These are phyloP conservation scores for Caerostris extrusa DNA, from an alignment of 1,140 invertebrate species.

Conservation along the genomic window DNA sequence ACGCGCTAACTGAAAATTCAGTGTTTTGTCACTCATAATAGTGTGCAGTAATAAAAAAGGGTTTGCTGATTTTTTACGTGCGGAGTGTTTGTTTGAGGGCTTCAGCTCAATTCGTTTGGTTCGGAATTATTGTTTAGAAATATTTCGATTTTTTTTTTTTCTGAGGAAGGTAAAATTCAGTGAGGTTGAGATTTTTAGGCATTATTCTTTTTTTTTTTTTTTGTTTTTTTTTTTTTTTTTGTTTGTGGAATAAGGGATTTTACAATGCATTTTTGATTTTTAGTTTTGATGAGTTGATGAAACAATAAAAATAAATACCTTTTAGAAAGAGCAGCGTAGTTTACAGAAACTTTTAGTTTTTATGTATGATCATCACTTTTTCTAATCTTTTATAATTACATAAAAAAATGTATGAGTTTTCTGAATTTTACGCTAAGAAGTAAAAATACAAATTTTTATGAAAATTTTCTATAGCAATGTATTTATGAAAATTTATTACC, in stretches of 20 bases:
- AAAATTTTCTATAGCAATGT: no score
- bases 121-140: not conserved
- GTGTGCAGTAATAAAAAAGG: not conserved
- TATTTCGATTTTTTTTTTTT: not conserved
- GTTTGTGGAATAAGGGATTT: not conserved
- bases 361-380: no score
- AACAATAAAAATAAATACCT: not conserved
- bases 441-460: no score
- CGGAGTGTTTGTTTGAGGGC: not conserved
- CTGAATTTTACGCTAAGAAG: no score
- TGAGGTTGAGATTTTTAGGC: not conserved
- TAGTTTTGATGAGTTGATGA: not conserved
- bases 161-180: not conserved
- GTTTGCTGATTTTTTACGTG: not conserved
- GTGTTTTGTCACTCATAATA: constrained; percentile 39
- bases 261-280: not conserved
- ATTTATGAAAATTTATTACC: no score
- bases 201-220: not conserved
- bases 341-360: no score
- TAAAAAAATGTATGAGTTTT: no score
- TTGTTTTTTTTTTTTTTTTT: not conserved
- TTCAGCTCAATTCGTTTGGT: not conserved
- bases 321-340: no score
- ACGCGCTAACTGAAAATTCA: not conserved
- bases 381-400: no score